Conservation (phyloP, 64 coral and sea anemone genomes). For the Montipora foliosa region DNA sequence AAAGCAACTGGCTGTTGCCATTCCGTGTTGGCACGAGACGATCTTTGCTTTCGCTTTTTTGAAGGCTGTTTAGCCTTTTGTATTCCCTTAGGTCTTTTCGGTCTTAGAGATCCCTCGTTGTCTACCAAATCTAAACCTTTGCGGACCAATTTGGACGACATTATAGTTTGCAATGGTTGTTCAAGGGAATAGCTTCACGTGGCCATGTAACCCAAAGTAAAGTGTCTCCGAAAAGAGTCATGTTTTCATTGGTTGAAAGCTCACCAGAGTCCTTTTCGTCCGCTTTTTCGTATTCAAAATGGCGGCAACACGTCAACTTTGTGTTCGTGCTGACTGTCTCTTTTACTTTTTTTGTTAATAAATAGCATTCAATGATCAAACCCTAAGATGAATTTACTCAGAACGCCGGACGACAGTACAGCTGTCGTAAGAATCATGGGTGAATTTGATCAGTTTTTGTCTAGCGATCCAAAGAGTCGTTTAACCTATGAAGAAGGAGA, state of each 20-base stretch:
- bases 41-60: neutral
- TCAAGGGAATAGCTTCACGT: neutral
- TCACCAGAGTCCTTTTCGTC: neutral
- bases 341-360: too few species aligned
- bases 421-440: slow-evolving; percentile 93
- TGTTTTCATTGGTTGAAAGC: too few species aligned
- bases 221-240: too few species aligned
- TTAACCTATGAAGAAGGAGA: slow-evolving; percentile 72
- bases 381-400: slow-evolving; percentile 82
- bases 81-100: slow-evolving; percentile 12
- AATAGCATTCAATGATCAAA: neutral
- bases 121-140: slow-evolving; percentile 83
- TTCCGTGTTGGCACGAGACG: neutral
- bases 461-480: slow-evolving; percentile 65
- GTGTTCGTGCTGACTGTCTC: too few species aligned
- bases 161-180: neutral
- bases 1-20: neutral
- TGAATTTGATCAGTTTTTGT: slow-evolving; percentile 89
- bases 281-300: slow-evolving; percentile 18
- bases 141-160: slow-evolving; percentile 89
- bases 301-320: slow-evolving; percentile 10
- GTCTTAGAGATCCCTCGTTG: slow-evolving; percentile 6
- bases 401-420: slow-evolving; percentile 93
- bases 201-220: too few species aligned
- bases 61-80: slow-evolving; percentile 14